Evolutionary conservation across 1,140 invertebrate genomes (phyloP), one percentile per base, ranked within the genome.

Genomic region (Drosophila ohnishii): DNA sequence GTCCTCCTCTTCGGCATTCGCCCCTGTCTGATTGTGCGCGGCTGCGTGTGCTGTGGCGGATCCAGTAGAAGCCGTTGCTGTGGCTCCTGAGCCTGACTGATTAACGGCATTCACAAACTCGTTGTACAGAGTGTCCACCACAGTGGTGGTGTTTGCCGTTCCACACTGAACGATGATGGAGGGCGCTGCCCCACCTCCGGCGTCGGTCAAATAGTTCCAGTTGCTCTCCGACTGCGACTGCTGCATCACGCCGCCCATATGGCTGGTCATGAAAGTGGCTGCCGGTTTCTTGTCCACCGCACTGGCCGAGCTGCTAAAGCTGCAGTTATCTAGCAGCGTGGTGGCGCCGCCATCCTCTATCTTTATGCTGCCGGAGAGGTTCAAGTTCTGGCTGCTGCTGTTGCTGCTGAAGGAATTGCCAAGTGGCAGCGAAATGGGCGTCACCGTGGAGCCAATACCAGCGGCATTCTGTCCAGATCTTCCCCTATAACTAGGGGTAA

Each of bases 141-240:
- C 72, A 13, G 84, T 80, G 19, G 63, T 78, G 8, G 58, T 62
- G 50, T 61, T 84, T 1, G 69, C 40, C 9, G 65, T 55, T 7
- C 78, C 73, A 32, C 74, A 80, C 47, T 67, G 65, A 9, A 80
- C 81, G 8, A 79, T 85, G 42, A 81, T 73, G 13, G 69, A 45
- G 10, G 65, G 63, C n/a, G 62, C 59, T 9, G 58, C 56, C 47
- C 71, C 70, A 37, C 73, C 63, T 37, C 37, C 66, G 7, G 85
- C 42, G 39, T 90, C 78, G n/a, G 80, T 79, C 39, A 91, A 55
- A 61, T 90, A 91, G 57, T 78, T 90, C 90, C 90, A 91, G 48
- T 78, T 91, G 35, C 58, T 73, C 6, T 84, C 82, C 28, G 78
- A 67, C 35, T 85, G 78, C 16, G 78, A 22, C 42, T 87, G 87